Conservation (phyloP, 2,888 invertebrate genomes). For the Cephus sareptanus region DNA sequence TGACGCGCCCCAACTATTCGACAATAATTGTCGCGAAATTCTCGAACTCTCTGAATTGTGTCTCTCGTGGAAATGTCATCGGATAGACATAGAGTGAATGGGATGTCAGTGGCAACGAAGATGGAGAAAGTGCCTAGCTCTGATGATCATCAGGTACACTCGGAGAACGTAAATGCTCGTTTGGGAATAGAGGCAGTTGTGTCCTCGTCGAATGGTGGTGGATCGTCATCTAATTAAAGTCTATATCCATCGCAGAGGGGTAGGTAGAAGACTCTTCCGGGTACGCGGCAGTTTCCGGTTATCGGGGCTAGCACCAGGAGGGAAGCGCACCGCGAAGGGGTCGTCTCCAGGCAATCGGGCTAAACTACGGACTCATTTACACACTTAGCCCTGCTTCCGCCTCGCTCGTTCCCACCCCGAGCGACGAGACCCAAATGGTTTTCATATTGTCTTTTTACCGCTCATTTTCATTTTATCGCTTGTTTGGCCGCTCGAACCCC, state of each 20-base stretch:
- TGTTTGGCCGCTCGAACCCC: conserved; percentile 54
- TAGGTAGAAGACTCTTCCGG: conserved; percentile 26
- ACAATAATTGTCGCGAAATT: neutral
- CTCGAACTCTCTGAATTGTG: neutral
- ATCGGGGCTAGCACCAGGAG: conserved; percentile 24
- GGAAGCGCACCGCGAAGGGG: conserved; percentile 52
- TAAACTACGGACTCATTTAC: conserved; percentile 64
- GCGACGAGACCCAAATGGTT: conserved; percentile 55
- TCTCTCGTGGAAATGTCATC: neutral
- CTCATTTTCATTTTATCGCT: conserved; percentile 66
- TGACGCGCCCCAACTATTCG: neutral
- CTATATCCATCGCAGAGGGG: conserved; percentile 34
- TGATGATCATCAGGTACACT: neutral
- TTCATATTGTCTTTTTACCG: conserved; percentile 66
- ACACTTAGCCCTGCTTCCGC: conserved; percentile 56
- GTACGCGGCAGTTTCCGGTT: conserved; percentile 25
- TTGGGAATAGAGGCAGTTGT: neutral
- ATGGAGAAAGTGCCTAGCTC: neutral
- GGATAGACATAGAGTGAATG: neutral
- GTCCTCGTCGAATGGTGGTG: neutral
- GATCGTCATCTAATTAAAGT: conserved; percentile 32
- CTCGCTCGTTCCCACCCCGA: conserved; percentile 41
- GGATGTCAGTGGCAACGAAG: neutral
- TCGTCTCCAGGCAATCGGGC: conserved; percentile 59
- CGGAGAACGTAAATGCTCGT: neutral